These are phyloP conservation scores for Mystacides longicornis DNA, from an alignment of 2,888 invertebrate species.

Conservation along the genomic window DNA sequence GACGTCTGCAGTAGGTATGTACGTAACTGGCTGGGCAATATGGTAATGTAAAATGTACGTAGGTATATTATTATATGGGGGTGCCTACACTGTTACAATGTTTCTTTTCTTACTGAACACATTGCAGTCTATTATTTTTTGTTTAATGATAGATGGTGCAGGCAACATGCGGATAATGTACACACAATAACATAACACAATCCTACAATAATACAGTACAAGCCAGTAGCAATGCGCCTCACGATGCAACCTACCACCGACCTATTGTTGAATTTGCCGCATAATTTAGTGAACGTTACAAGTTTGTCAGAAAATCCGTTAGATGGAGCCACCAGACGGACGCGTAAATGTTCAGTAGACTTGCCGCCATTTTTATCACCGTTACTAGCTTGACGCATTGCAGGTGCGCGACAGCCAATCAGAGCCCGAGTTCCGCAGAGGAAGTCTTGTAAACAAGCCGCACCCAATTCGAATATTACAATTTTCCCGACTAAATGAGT, in stretches of 20 bases:
- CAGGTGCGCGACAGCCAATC: slow-evolving; percentile 79
- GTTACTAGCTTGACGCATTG: slow-evolving; percentile 66
- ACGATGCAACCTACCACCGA: neutral
- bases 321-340: slow-evolving; percentile 18
- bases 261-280: slow-evolving; percentile 21
- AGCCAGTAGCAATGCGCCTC: neutral
- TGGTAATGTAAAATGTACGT: neutral
- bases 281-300: slow-evolving; percentile 16
- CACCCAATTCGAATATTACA: slow-evolving; percentile 62
- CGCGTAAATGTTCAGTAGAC: slow-evolving; percentile 31
- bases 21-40: neutral
- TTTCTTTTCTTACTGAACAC: too few relatives aligned
- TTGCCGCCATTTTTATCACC: slow-evolving; percentile 30
- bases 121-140: neutral
- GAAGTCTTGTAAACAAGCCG: slow-evolving; percentile 66
- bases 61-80: neutral
- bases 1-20: neutral
- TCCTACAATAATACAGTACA: neutral
- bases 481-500: neutral
- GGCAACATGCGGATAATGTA: neutral
- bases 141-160: neutral
- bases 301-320: slow-evolving; percentile 30
- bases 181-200: neutral
- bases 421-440: slow-evolving; percentile 50
- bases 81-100: too few relatives aligned